Evolutionary conservation across 2,797 vertebrate species (phyloP).

Genomic region (Tauraco hartlaubi): DNA sequence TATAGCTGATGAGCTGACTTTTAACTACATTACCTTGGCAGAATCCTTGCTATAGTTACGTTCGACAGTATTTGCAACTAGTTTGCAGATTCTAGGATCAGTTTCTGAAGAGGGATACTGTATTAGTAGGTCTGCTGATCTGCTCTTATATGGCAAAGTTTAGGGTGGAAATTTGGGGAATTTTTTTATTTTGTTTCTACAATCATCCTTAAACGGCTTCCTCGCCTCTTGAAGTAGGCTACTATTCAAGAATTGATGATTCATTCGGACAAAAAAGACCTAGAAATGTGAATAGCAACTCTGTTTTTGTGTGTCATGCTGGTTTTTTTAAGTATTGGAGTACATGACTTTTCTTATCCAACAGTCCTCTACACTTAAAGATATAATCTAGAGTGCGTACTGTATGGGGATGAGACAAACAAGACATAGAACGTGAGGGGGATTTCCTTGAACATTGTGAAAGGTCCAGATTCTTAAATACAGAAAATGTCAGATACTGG

Average conservation of each 20-base stretch:
- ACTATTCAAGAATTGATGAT: not conserved
- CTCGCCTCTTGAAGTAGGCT: not conserved
- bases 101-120: not conserved
- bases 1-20: not conserved
- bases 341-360: not conserved
- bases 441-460: not conserved
- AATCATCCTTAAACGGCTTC: not conserved
- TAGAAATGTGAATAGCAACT: not conserved
- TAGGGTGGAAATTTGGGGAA: not conserved
- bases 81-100: not conserved
- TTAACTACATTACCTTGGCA: not conserved
- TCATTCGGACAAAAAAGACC: not conserved
- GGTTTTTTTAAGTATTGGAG: not conserved
- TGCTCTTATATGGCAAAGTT: not conserved
- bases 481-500: not conserved
- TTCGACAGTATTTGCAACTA: not conserved
- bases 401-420: not conserved
- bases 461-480: not conserved
- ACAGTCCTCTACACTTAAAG: not conserved
- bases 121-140: not conserved
- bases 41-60: not conserved
- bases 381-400: not conserved
- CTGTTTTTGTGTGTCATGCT: not conserved
- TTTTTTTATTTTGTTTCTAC: not conserved
- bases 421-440: not conserved